phyloP scores from a whole-genome alignment of 2,113 vertebrate species.

The Macrotis lagotis region DNA sequence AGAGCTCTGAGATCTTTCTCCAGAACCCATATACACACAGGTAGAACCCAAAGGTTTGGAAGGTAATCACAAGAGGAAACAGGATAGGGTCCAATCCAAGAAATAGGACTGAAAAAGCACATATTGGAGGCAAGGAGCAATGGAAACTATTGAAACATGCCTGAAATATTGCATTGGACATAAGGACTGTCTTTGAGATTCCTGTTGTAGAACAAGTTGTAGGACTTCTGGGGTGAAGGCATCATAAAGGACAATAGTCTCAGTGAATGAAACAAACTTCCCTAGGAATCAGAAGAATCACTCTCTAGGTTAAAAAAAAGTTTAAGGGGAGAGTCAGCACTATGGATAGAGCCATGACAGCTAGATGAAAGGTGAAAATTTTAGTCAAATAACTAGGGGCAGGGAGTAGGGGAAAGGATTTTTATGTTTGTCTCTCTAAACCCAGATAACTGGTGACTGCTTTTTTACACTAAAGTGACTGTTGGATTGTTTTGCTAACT shows the following conservation, averaged over 20 bases:
- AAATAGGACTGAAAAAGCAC: not conserved
- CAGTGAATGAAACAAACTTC: not conserved
- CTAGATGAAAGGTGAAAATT: not conserved
- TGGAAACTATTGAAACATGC: conserved; percentile 68
- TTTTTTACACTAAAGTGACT: not conserved
- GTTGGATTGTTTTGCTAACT: not conserved
- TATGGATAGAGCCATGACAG: not conserved
- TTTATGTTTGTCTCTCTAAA: not conserved
- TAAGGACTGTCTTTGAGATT: not conserved
- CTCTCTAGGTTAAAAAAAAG: not conserved
- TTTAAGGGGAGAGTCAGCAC: not conserved
- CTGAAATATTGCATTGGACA: conserved; percentile 55
- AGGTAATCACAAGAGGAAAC: not conserved
- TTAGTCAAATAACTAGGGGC: not conserved
- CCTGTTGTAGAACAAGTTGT: conserved; percentile 15
- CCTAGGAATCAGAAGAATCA: not conserved
- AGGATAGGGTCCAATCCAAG: conserved; percentile 30
- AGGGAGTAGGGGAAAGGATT: not conserved
- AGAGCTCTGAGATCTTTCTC: conserved; percentile 22
- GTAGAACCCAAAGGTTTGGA: conserved; percentile 30
- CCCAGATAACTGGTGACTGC: not conserved
- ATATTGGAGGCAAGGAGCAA: conserved; percentile 37
- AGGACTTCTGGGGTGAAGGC: not conserved
- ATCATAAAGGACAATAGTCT: conserved; percentile 5
- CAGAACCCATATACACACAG: conserved; percentile 1